Conservation (phyloP, 2,797 vertebrate genomes). For the Melanogrammus aeglefinus region DNA sequence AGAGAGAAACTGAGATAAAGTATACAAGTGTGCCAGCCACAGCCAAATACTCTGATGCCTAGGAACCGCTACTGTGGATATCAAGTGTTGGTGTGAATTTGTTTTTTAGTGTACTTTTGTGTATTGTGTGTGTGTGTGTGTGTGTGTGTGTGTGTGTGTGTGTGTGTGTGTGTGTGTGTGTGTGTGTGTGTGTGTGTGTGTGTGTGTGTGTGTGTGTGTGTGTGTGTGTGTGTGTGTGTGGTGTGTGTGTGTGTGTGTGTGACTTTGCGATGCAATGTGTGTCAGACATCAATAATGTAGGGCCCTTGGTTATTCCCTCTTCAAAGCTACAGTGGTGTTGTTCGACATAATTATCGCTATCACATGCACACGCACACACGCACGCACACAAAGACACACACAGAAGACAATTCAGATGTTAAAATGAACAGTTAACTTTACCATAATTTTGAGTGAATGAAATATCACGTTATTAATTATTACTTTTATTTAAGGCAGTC, state of each 20-base stretch:
- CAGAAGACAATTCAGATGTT: constrained; percentile 10
- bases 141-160: constrained; percentile 7
- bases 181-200: constrained; percentile 4
- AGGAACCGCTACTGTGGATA: too few species aligned
- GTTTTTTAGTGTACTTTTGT: not conserved
- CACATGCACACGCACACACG: constrained; percentile 26
- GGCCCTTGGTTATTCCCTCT: constrained; percentile 60
- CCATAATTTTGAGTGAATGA: too few species aligned
- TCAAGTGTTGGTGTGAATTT: constrained; percentile 29
- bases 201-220: constrained; percentile 7
- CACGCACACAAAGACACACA: constrained; percentile 17
- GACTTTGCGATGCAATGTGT: constrained; percentile 59
- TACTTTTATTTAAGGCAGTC: too few species aligned
- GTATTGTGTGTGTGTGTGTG: constrained; percentile 2
- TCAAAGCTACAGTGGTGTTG: constrained; percentile 68
- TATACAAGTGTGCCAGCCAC: constrained; percentile 62
- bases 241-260: constrained; percentile 14
- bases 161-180: constrained; percentile 6
- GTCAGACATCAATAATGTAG: constrained; percentile 79
- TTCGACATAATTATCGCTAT: constrained; percentile 71
- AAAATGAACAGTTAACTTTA: too few species aligned
- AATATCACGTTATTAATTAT: too few species aligned
- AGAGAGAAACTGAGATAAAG: not conserved
- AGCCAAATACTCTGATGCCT: constrained; percentile 41
- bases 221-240: constrained; percentile 6